These are phyloP conservation scores for Lottia gigantea DNA, from an alignment of 2,888 invertebrate genomes.

Conservation along the genomic window DNA sequence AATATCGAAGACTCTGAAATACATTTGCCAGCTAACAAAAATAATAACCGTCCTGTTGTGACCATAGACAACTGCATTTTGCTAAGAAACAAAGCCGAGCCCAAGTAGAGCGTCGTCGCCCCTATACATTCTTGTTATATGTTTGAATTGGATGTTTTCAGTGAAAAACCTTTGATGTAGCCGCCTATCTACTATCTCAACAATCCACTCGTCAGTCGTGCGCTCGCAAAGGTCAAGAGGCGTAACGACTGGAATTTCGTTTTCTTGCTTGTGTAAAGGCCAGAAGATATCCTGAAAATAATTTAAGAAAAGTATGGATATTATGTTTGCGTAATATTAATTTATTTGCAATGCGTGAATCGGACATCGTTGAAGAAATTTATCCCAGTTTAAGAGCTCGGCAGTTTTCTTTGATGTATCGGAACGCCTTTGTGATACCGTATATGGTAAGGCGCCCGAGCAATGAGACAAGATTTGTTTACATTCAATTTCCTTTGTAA, in stretches of 20 bases:
- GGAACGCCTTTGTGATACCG: conserved; percentile 52
- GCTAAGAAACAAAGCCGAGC: conserved; percentile 30
- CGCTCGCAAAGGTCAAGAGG: conserved; percentile 46
- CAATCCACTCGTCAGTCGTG: conserved; percentile 39
- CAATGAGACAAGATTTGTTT: conserved; percentile 44
- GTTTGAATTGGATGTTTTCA: conserved; percentile 48
- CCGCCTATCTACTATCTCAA: conserved; percentile 47
- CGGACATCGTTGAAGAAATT: conserved; percentile 21
- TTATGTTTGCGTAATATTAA: conserved; percentile 30
- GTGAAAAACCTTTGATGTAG: conserved; percentile 45
- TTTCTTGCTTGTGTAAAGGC: conserved; percentile 20
- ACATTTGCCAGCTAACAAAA: too few species aligned
- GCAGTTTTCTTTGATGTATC: conserved; percentile 46
- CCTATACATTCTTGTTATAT: conserved; percentile 42
- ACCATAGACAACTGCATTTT: conserved; percentile 25
- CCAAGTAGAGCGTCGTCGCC: conserved; percentile 29
- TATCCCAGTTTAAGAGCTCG: conserved; percentile 24
- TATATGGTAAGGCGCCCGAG: conserved; percentile 45
- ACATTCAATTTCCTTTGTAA: conserved; percentile 44
- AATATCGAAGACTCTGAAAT: too few species aligned
- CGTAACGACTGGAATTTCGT: conserved; percentile 24
- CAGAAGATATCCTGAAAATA: conserved; percentile 20
- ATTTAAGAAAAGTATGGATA: conserved; percentile 25
- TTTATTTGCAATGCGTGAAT: conserved; percentile 29
- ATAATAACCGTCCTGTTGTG: conserved; percentile 15